Base-by-base conservation (phyloP, 2,113 vertebrate species). In the Laticauda laticaudata region DNA sequence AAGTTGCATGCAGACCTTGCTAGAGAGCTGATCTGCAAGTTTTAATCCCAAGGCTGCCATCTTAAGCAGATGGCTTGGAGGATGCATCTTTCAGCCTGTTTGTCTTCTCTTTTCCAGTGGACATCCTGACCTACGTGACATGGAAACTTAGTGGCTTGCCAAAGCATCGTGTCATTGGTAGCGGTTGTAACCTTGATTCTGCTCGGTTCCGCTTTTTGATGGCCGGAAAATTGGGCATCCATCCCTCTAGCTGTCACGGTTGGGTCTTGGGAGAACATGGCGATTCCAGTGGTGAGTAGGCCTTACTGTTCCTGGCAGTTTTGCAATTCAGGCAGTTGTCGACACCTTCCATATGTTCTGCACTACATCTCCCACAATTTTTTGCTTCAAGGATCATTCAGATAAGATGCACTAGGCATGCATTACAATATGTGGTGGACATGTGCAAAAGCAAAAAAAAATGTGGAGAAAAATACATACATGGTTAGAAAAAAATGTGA, bases 101-200 rank as follows among this genome's bases (percentile, higher is more conserved):
- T 34, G 0, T 75, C 0, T 92, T 95, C 92, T 92, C 43, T 11
- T 92, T 92, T 92, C 56, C 95, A 99, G 99, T 99, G 96, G 99
- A 99, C 57, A 98, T 99, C 95, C 96, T 99, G 94, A 99, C 99
- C 15, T 99, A 99, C 0, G 98, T 99, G 75, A 99, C 99, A 64
- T 99, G 99, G 99, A 99, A 99, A 94, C 98, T 99, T 92, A 99
- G 99, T n/a, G 99, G 99, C 10, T 96, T 99, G 93, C 99, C 99
- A 39, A 99, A 99, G 92, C 97, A 99, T 96, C 98, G 99, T 2
- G 98, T 99, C 95, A 99, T 99, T 18, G 99, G 99, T 94, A 99
- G 99, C 5, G 99, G 99, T 51, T 99, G 99, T 97, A 99, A 99
- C 96, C 98, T 99, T 93, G 99, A 99, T 96, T 98, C 99, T 0